Conservation (phyloP, 2,797 vertebrate species). For the Alca torda region DNA sequence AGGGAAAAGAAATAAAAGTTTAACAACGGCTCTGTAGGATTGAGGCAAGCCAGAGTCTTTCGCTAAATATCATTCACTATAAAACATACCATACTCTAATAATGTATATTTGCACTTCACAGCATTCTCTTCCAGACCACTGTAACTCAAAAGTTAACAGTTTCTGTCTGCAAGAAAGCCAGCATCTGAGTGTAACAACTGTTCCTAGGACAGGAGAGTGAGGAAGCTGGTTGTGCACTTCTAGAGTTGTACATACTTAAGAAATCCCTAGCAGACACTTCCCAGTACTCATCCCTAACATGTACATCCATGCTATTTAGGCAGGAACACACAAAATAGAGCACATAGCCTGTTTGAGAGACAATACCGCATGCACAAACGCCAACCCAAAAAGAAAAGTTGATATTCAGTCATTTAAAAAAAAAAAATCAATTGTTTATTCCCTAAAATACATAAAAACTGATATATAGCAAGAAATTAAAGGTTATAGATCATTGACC, state of each 20-base stretch:
- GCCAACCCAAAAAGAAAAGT: neutral
- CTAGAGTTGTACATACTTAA: neutral
- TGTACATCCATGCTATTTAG: neutral
- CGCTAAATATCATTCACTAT: neutral
- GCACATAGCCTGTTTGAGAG: neutral
- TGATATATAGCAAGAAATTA: neutral
- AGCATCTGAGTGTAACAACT: neutral
- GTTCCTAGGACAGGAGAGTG: neutral
- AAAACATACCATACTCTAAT: neutral
- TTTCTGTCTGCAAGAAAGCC: neutral
- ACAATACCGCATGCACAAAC: neutral
- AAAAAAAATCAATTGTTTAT: neutral
- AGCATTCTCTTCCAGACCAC: neutral
- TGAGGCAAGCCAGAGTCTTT: conserved; percentile 9
- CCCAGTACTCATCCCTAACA: neutral
- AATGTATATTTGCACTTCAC: neutral
- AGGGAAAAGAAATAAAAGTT: conserved; percentile 20
- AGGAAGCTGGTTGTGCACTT: neutral
- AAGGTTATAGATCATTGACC: neutral
- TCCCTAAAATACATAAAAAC: neutral
- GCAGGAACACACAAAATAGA: neutral
- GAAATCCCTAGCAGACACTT: neutral
- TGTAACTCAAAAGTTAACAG: neutral
- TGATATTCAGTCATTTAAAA: neutral
- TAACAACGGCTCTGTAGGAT: neutral